Percentiles rank a stretch among this genome's conserved stretches.
Conservation (phyloP, 2,888 invertebrate genomes). For the Nipponacmea schrenckii region DNA sequence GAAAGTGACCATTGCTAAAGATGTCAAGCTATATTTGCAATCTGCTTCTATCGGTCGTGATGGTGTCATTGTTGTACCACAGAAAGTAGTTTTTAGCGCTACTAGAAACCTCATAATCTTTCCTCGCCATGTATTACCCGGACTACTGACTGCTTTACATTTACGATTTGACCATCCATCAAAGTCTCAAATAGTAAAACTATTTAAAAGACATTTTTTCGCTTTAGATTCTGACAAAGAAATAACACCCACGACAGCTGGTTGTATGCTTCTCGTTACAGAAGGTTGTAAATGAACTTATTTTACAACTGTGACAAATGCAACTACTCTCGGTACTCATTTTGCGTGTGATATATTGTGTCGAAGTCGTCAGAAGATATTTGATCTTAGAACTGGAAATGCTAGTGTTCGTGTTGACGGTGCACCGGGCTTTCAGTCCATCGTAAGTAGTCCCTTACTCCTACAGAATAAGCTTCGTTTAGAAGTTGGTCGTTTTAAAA, state of each 20-base stretch:
- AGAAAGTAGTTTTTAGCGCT: too few species aligned
- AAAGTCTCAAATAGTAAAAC: not conserved
- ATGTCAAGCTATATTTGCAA: not conserved
- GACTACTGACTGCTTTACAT: conserved; percentile 3
- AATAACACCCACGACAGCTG: not conserved
- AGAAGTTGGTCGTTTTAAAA: too few species aligned
- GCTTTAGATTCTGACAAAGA: not conserved
- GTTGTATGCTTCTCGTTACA: conserved; percentile 1
- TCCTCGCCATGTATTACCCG: too few species aligned
- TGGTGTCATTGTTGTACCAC: conserved; percentile 1
- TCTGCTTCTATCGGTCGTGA: not conserved
- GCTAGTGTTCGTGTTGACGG: too few species aligned
- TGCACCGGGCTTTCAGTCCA: too few species aligned
- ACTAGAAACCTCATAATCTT: too few species aligned
- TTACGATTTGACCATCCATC: not conserved
- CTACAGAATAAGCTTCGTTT: too few species aligned
- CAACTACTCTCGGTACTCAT: too few species aligned
- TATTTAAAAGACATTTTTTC: conserved; percentile 2
- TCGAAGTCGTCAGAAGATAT: not conserved
- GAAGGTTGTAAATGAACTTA: not conserved
- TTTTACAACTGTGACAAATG: too few species aligned
- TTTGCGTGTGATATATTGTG: not conserved
- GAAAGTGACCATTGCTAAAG: not conserved
- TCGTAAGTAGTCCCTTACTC: too few species aligned
- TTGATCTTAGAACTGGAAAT: too few species aligned